Evolutionary conservation across 35 echinoderm and acorn worm genomes (phyloP).

Genomic region (Patiria miniata): DNA sequence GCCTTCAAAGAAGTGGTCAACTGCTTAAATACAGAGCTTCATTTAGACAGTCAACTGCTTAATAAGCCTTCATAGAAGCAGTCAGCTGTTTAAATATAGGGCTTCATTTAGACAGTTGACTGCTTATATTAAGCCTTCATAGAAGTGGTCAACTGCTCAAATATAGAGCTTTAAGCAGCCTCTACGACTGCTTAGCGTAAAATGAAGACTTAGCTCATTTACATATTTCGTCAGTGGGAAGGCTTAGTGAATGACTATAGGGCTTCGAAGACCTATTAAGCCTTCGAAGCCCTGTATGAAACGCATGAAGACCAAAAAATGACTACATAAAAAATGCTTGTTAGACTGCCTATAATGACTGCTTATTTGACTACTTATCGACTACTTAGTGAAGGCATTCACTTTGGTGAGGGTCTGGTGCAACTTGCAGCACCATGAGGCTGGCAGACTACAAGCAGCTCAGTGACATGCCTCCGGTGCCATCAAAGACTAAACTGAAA

Average conservation of each 20-base stretch:
- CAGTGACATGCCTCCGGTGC: too few species aligned
- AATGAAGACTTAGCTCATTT: neutral
- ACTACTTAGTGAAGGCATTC: too few species aligned
- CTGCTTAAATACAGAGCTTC: slow-evolving; percentile 1
- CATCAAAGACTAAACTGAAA: too few species aligned
- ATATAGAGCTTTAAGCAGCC: slow-evolving; percentile 1
- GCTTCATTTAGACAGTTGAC: neutral
- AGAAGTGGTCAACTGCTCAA: neutral
- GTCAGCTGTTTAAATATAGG: too few species aligned
- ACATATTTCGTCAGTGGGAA: neutral
- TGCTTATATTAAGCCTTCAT: slow-evolving; percentile 1
- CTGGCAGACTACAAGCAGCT: too few species aligned
- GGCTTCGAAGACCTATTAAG: neutral
- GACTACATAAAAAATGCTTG: neutral
- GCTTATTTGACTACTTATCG: too few species aligned
- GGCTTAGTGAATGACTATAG: neutral
- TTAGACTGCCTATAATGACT: too few species aligned
- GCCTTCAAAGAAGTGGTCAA: neutral
- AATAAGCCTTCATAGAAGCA: neutral
- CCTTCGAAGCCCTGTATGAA: neutral
- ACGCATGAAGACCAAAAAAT: neutral
- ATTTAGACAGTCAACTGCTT: neutral
- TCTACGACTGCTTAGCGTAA: neutral
- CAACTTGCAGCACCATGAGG: too few species aligned
- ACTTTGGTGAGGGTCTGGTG: too few species aligned